phyloP scores from a whole-genome alignment of 2,797 vertebrate species.

The Carapus acus region DNA sequence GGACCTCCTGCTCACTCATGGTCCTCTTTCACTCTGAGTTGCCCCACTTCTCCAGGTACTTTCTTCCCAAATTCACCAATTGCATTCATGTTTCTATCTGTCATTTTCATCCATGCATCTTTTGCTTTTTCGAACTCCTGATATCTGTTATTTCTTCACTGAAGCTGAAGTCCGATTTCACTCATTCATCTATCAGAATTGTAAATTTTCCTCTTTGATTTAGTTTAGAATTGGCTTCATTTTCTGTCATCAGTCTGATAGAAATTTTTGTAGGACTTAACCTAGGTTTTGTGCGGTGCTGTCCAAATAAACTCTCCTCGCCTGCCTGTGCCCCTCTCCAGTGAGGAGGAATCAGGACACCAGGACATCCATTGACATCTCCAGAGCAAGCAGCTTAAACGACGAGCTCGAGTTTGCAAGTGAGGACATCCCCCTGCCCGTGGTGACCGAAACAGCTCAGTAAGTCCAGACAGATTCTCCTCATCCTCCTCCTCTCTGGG shows the following conservation, averaged over 20 bases:
- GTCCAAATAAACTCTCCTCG: too few species aligned
- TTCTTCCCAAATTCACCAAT: slow-evolving; percentile 15
- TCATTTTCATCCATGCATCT: not conserved
- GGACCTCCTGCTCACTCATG: slow-evolving; percentile 70
- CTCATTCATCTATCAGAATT: too few species aligned
- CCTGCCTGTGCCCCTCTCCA: slow-evolving; percentile 32
- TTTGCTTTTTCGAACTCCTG: too few species aligned
- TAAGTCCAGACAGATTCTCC: slow-evolving; percentile 63
- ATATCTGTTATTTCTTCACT: too few species aligned
- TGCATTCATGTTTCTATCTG: not conserved
- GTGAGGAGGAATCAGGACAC: slow-evolving; percentile 60
- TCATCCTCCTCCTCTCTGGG: slow-evolving; percentile 4
- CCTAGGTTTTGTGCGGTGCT: too few species aligned
- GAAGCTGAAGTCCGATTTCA: too few species aligned
- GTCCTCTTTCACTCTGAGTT: slow-evolving; percentile 73
- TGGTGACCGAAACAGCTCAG: slow-evolving; percentile 70
- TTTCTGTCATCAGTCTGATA: too few species aligned
- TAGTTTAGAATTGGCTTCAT: too few species aligned
- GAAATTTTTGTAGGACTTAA: too few species aligned
- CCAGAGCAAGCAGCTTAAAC: slow-evolving; percentile 74
- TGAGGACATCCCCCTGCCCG: slow-evolving; percentile 73
- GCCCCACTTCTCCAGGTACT: slow-evolving; percentile 72
- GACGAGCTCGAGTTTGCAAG: slow-evolving; percentile 76
- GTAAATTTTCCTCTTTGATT: too few species aligned
- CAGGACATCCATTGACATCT: slow-evolving; percentile 66